Percentiles rank a stretch among this genome's conserved stretches.
Evolutionary conservation across 2,113 vertebrate species (phyloP).

Genomic region (Paramisgurnus dabryanus): DNA sequence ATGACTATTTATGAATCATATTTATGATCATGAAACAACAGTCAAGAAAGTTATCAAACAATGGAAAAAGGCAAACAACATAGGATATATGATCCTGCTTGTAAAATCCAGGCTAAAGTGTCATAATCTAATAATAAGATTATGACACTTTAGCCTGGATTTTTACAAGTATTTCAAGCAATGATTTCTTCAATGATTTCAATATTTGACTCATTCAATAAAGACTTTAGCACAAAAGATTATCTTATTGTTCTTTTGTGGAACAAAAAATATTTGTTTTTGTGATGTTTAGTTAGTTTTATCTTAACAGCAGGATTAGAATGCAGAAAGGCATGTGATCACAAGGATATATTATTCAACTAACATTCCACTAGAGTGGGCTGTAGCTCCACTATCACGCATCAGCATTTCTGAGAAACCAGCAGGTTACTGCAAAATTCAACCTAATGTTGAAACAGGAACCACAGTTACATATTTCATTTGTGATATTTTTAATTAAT

Average conservation of each 20-base stretch:
- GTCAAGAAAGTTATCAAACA: no score
- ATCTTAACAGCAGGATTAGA: background rate
- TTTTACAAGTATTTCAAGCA: no score
- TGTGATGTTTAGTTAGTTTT: background rate
- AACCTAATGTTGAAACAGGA: conserved; percentile 12
- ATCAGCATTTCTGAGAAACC: background rate
- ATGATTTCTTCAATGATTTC: no score
- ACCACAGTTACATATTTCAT: background rate
- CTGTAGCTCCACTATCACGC: conserved; percentile 41
- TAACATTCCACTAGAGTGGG: conserved; percentile 46
- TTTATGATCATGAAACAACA: background rate
- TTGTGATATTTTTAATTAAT: conserved; percentile 16
- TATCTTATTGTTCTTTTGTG: background rate
- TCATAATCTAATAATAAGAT: no score
- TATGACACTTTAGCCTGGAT: no score
- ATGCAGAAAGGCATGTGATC: background rate
- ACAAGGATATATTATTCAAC: background rate
- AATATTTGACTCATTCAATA: no score
- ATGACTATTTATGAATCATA: background rate
- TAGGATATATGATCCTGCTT: no score
- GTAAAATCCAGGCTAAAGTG: no score
- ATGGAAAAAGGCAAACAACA: no score
- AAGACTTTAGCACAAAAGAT: no score
- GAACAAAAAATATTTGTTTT: background rate
- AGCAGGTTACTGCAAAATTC: conserved; percentile 8